Percentiles rank a stretch among this genome's conserved stretches.
Conservation (phyloP, 2,888 invertebrate genomes). For the Lycophotia porphyrea region DNA sequence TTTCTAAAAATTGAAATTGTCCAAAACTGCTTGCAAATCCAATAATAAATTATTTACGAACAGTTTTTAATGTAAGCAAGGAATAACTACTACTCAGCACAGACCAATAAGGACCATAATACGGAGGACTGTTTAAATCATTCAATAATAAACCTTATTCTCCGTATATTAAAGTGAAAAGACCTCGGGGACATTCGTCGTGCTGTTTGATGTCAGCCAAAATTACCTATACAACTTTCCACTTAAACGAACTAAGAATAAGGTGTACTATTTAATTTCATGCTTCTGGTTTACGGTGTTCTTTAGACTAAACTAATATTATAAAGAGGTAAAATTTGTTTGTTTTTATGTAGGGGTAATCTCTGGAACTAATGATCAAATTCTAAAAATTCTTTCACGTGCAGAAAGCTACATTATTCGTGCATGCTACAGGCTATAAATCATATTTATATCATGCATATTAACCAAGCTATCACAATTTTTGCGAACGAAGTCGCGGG, state of each 20-base stretch:
- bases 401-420: too few species aligned
- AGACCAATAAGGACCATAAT: neutral
- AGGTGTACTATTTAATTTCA: conserved; percentile 9
- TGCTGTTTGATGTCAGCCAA: neutral
- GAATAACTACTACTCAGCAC: neutral
- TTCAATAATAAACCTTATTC: neutral
- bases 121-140: neutral
- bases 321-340: too few species aligned
- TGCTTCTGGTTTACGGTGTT: neutral
- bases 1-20: neutral
- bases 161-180: neutral
- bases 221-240: neutral
- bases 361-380: too few species aligned
- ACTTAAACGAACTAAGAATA: rapidly evolving
- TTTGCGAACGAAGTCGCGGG: too few species aligned
- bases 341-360: too few species aligned
- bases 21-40: conserved; percentile 20
- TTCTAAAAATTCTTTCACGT: too few species aligned
- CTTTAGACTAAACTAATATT: too few species aligned
- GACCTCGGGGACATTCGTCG: rapidly evolving
- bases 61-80: conserved; percentile 3
- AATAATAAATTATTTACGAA: neutral
- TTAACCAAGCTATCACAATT: too few species aligned
- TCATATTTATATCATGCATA: too few species aligned
- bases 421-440: too few species aligned